Base-by-base conservation (phyloP, 1,140 invertebrate species). In the Temnothorax nylanderi region DNA sequence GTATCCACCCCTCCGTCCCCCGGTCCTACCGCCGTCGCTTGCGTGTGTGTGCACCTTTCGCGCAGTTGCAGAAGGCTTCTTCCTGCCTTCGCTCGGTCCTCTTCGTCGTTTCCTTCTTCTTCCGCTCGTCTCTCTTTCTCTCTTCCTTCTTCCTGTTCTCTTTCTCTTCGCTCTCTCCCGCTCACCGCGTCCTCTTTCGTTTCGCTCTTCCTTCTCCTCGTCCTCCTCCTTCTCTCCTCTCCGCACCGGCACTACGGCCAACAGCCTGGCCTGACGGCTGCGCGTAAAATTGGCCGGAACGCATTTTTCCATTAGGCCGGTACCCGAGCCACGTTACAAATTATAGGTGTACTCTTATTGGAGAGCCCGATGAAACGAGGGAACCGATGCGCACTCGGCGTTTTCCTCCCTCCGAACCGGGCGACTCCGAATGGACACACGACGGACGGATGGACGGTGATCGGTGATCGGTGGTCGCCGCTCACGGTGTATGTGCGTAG, bases 291-390 rank as follows among this genome's bases (percentile, higher is more conserved):
- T 94, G 91, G 89, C 93, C 91, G 89, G 87, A 92, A 92, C 92
- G 92, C 90, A 93, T 93, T 94, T 94, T 94, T 93, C 92, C 93
- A 94, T 94, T 94, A 94, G 90, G 91, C 91, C 86, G 86, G 82
- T 91, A 87, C 72, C 80, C 85, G 87, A 89, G 90, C 89, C 90
- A 89, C 87, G 87, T 91, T 93, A 93, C 89, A 94, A 94, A 94
- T 94, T 94, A 94, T 92, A 94, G 93, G 93, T 93, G 87, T 92
- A 92, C 90, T 92, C 90, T 93, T 92, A 92, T 93, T 91, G 91
- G 81, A 88, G 88, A 87, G 86, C 58, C 80, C 87, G 88, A 87
- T 85, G 88, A 91, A 92, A 91, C 80, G 85, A 90, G 87, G 78
- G 89, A 90, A 91, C 90, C 90, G 90, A 92, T 84, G 91, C 75